Evolutionary conservation across 2,797 vertebrate genomes (phyloP).

Genomic region (Megalops cyprinoides): DNA sequence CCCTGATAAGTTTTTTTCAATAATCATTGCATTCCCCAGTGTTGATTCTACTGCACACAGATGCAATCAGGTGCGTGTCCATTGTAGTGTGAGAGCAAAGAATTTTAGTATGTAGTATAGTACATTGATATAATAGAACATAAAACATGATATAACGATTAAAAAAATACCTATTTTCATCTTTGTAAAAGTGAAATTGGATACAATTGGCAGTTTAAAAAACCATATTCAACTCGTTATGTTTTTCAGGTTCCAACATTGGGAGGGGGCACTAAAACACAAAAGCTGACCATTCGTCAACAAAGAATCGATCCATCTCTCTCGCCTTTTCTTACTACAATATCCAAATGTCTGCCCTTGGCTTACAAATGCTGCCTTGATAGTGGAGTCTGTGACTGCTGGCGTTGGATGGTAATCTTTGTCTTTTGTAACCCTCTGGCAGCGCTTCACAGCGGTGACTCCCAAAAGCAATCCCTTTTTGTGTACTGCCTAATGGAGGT

Average conservation of each 20-base stretch:
- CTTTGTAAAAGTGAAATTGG: neutral
- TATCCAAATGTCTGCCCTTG: slow-evolving; percentile 22
- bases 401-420: slow-evolving; percentile 53
- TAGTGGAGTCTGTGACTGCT: slow-evolving; percentile 52
- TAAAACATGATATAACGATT: too few relatives aligned
- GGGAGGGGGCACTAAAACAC: too few relatives aligned
- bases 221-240: neutral
- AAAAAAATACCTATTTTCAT: neutral
- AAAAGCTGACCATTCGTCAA: neutral
- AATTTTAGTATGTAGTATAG: neutral
- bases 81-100: neutral
- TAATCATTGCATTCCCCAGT: neutral
- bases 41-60: neutral
- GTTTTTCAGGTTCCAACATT: neutral
- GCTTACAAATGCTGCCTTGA: slow-evolving; percentile 45
- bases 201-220: too few relatives aligned
- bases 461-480: slow-evolving; percentile 48
- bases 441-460: slow-evolving; percentile 45
- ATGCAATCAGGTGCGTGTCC: neutral
- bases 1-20: slow-evolving; percentile 24
- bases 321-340: slow-evolving; percentile 34
- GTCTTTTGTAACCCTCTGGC: slow-evolving; percentile 52
- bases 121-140: neutral
- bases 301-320: neutral
- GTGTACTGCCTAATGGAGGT: slow-evolving; percentile 48